A percentile compares a stretch with the other conserved stretches of the same genome.
These are phyloP conservation scores for Mythimna vitellina DNA, from an alignment of 2,888 invertebrate genomes.

Conservation along the genomic window DNA sequence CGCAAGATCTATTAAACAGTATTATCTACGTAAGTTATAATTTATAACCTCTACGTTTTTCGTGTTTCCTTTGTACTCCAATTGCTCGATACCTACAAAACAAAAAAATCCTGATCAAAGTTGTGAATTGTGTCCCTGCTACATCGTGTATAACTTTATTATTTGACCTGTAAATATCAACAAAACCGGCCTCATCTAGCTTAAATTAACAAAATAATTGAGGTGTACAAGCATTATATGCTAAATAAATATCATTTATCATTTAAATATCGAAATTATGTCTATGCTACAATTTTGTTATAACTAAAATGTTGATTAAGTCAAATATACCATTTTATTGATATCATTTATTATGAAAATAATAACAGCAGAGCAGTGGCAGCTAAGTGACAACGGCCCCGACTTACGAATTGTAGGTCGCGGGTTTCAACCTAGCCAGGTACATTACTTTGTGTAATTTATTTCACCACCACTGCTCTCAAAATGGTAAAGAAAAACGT, in stretches of 20 bases:
- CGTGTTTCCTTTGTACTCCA: constrained; percentile 18
- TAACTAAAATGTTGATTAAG: constrained; percentile 10
- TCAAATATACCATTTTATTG: neutral
- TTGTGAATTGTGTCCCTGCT: constrained; percentile 4
- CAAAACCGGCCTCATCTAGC: neutral
- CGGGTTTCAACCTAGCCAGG: no score
- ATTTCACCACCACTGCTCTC: no score
- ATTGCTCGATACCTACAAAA: constrained; percentile 23
- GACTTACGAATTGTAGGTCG: no score
- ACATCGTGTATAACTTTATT: neutral
- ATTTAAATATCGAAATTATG: neutral
- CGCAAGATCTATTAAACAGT: constrained; percentile 82
- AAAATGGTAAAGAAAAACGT: no score
- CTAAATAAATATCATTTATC: no score
- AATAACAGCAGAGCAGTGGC: no score
- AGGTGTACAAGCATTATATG: no score
- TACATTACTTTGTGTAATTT: no score
- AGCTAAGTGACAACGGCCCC: no score
- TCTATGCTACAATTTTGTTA: constrained; percentile 9
- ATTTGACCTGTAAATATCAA: constrained; percentile 21
- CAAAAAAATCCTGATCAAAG: constrained; percentile 6
- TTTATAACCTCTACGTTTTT: constrained; percentile 22
- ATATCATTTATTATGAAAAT: neutral
- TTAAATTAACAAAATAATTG: no score
- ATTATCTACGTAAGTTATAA: constrained; percentile 73